Evolutionary conservation across 1,140 invertebrate genomes (phyloP).

Genomic region (Ceratosolen solmsi): DNA sequence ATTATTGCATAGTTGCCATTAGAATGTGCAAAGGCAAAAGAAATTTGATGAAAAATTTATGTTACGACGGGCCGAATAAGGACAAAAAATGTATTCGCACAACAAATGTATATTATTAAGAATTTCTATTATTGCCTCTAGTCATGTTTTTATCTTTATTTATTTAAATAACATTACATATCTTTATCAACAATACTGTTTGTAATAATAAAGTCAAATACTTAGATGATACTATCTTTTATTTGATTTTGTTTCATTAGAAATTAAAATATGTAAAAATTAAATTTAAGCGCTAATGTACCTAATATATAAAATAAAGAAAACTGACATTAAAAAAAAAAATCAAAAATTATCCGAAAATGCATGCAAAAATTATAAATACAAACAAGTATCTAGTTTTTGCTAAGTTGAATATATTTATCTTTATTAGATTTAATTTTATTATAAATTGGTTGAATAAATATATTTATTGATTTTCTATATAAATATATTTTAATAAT

Average conservation of each 20-base stretch:
- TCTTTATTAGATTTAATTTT: conserved; percentile 49
- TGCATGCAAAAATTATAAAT: conserved; percentile 5
- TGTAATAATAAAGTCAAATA: conserved; percentile 28
- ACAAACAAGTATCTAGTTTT: conserved; percentile 14
- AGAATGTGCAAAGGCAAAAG: conserved; percentile 43
- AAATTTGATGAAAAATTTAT: conserved; percentile 1
- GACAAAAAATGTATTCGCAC: conserved; percentile 16
- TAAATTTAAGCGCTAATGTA: conserved; percentile 4
- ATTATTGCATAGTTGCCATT: conserved; percentile 50
- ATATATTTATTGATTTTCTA: conserved; percentile 63
- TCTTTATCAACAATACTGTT: conserved; percentile 30
- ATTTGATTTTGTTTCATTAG: not conserved
- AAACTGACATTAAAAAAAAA: conserved; percentile 2
- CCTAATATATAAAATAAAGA: conserved; percentile 6
- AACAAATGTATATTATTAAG: not conserved
- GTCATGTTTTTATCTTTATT: conserved; percentile 57
- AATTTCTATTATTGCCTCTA: conserved; percentile 53
- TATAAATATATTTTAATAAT: conserved; percentile 11
- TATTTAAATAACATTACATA: conserved; percentile 54
- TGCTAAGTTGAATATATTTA: conserved; percentile 14
- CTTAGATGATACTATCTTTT: not conserved
- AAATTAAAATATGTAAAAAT: conserved; percentile 19
- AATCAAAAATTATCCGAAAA: not conserved
- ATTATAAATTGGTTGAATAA: conserved; percentile 60
- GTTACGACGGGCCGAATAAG: conserved; percentile 1